Evolutionary conservation across 2,113 vertebrate genomes (phyloP), one percentile per base, ranked within the genome.

Genomic region (Heterotis niloticus): DNA sequence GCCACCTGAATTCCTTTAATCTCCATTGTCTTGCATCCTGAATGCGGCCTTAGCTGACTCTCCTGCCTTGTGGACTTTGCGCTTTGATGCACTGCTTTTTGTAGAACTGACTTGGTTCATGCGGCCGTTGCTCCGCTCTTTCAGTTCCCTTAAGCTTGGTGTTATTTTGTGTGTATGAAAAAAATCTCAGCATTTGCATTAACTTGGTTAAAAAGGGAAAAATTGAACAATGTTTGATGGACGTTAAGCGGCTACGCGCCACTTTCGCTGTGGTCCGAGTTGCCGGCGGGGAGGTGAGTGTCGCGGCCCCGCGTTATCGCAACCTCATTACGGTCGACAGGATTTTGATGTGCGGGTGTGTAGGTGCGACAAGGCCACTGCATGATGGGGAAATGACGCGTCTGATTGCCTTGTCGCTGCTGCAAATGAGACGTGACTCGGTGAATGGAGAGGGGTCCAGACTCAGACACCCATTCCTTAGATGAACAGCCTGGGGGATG

Each of bases 361-460:
- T 52, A 72, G 69, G 54, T 23, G 20, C n/a, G 69, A 10, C 11
- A n/a, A 34, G 44, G 69, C 4, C 34, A 52, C 18, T 51, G 20
- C 69, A 51, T n/a, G 34, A 54, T 72, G 51, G 69, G 34, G 51
- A 72, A 72, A 51, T 1, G 44, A 12, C 69, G 54, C 24, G 69
- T 5, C 69, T 23, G 5, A 72, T 72, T 51, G 34, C 54, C 69
- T 54, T 34, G 34, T 44, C 34, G 24, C 17, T 11, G 12, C 69
- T 5, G 69, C 44, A 72, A 17, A 72, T 72, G 69, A 72, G 69
- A 24, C 11, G 51, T 72, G 69, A 72, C 24, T 72, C 18, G 54
- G 13, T 23, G 51, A 72, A 34, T n/a, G 69, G 44, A 54, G n/a
- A n/a, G 69, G 34, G 68, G 54, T 2, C 34, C 17, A 72, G 18